Evolutionary conservation across 2,888 invertebrate species (phyloP), one percentile per base, ranked within the genome.

Genomic region (Luffia ferchaultella): DNA sequence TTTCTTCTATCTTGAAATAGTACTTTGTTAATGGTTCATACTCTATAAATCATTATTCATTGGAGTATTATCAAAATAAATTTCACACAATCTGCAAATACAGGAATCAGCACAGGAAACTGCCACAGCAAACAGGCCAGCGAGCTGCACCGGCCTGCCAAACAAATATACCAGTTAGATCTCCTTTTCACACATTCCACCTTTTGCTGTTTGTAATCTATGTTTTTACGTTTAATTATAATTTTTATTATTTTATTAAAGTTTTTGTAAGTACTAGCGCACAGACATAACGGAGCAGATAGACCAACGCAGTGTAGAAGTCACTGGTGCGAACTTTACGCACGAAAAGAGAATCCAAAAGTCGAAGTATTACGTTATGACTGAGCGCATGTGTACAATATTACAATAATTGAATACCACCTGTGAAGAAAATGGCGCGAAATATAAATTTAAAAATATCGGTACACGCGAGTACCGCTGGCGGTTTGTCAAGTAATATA

Each of bases 91-190:
- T 76, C 82, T 80, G 82, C 73, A 78, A 82, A 82, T 73, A 53
- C 53, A 45, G 52, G 43, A 52, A 49, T 48, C 49, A 49, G 49
- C 49, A 49, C 49, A 49, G 45, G 46, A 50, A 64, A 77, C 82
- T 76, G 82, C 78, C 77, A 74, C 80, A 76, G 80, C 79, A 77
- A 71, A 75, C 79, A 80, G 82, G 82, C 83, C 82, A 82, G 79
- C 83, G 73, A 61, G 75, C 82, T 73, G 73, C 82, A 82, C 83
- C 83, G 82, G 82, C 83, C 83, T 83, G 83, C 76, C 83, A 76
- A 83, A 83, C 80, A 82, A 83, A 82, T n/a, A 70, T 63, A 67
- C 62, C 63, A 60, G 70, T 82, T 82, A 82, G 73, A 70, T 62
- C n/a, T n/a, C n/a, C 63, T 30, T 30, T 30, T 3, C 30, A 3